phyloP scores from a whole-genome alignment of 2,113 vertebrate genomes.

The Spea bombifrons region DNA sequence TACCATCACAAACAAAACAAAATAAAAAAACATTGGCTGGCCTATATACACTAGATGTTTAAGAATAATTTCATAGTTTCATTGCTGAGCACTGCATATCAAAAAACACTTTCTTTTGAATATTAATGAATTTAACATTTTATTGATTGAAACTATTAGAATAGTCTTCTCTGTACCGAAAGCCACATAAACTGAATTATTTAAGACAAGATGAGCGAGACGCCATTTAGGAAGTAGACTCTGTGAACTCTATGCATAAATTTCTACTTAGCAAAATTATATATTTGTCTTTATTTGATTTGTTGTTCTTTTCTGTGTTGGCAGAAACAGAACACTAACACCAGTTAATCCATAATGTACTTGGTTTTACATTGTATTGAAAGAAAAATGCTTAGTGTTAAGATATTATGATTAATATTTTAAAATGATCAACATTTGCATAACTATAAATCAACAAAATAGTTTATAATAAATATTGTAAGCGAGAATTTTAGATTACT shows the following conservation, averaged over 20 bases:
- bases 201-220: neutral
- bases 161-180: neutral
- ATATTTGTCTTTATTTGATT: neutral
- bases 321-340: neutral
- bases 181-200: neutral
- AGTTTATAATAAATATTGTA: neutral
- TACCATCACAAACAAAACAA: too few species aligned
- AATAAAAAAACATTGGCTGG: too few species aligned
- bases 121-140: neutral
- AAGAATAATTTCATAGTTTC: too few species aligned
- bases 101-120: too few species aligned
- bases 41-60: too few species aligned
- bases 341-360: neutral
- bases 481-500: neutral
- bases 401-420: neutral
- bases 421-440: neutral
- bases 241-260: neutral
- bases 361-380: neutral
- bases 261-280: neutral
- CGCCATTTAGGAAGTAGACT: neutral
- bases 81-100: too few species aligned
- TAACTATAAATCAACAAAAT: neutral
- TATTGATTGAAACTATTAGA: neutral
- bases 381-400: neutral
- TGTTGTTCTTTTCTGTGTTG: neutral